Base-by-base conservation (phyloP, 2,888 invertebrate species). In the Yponomeuta evonymella region DNA sequence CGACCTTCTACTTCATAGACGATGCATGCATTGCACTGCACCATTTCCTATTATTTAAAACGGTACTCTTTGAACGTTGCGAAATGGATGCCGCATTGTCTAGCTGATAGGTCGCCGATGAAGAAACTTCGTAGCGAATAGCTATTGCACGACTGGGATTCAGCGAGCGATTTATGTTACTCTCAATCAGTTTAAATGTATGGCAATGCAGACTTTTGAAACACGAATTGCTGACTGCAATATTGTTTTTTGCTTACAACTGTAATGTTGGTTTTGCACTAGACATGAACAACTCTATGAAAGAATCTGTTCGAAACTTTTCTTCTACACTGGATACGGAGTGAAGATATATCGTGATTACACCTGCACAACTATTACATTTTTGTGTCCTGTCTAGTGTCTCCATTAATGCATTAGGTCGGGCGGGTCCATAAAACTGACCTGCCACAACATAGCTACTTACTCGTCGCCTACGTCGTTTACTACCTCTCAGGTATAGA, bases 21-120 rank as follows among this genome's bases (percentile, higher is more conserved):
- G 84, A 83, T 85, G 86, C 88, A 83, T 85, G 85, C 84, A 85
- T 77, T 83, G 83, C 79, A 81, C 85, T 90, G 90, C 85, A 90
- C 88, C 87, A 87, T 88, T 90, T 91, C 90, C 91, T 90, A 90
- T 89, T 85, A 88, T 87, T 82, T 82, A 81, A 85, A 70, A 84
- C 84, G 84, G 83, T 83, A 84, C 82, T 81, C 79, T 76, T 75
- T 76, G 78, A 79, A 79, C 80, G 79, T 89, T 89, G 85, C 83
- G 88, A 88, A 88, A 89, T 86, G 82, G 86, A 88, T 84, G 84
- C 88, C 82, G 83, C 81, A 86, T 87, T 88, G 90, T 90, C 83
- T 86, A 80, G 78, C 78, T 80, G 79, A 83, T 81, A 80, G 80
- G 81, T 79, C 73, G 75, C 76, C 73, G 74, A 81, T 87, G 82